Evolutionary conservation across 2,797 vertebrate genomes (phyloP).

Genomic region (Xyrichtys novacula): DNA sequence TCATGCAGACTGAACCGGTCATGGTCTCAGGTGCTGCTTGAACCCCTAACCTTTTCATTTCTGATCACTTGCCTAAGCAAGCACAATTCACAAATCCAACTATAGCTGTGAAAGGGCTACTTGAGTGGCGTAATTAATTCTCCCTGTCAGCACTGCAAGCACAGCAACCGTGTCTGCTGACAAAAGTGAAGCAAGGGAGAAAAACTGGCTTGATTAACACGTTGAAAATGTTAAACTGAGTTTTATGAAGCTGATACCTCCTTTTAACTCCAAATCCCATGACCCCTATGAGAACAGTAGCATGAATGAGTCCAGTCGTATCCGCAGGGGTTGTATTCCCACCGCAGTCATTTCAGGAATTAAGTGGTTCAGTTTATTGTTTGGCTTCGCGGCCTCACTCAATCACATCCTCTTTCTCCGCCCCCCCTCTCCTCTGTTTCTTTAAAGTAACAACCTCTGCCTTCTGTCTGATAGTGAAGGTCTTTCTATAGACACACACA

Average conservation of each 20-base stretch:
- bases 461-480: conserved; percentile 58
- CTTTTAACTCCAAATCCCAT: conserved; percentile 61
- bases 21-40: conserved; percentile 45
- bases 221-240: conserved; percentile 59
- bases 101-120: conserved; percentile 8
- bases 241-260: conserved; percentile 59
- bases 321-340: conserved; percentile 59
- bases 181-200: conserved; percentile 16
- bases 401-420: conserved; percentile 43
- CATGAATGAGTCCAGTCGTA: conserved; percentile 54
- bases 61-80: conserved; percentile 45
- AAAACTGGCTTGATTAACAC: conserved; percentile 52
- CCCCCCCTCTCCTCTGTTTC: conserved; percentile 29
- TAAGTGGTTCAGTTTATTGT: conserved; percentile 64
- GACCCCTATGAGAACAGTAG: conserved; percentile 40
- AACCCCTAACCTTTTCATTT: conserved; percentile 51
- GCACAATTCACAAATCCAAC: conserved; percentile 4
- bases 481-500: conserved; percentile 37
- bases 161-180: not conserved
- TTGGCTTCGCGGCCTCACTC: conserved; percentile 64
- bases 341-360: conserved; percentile 59
- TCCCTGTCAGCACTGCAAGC: conserved; percentile 2
- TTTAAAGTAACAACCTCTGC: conserved; percentile 58
- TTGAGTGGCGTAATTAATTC: conserved; percentile 29
- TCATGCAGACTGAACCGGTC: conserved; percentile 18